A percentile compares a stretch with the other conserved stretches of the same genome.
phyloP scores from a whole-genome alignment of 2,113 vertebrate species.

The Mastomys natalensis region DNA sequence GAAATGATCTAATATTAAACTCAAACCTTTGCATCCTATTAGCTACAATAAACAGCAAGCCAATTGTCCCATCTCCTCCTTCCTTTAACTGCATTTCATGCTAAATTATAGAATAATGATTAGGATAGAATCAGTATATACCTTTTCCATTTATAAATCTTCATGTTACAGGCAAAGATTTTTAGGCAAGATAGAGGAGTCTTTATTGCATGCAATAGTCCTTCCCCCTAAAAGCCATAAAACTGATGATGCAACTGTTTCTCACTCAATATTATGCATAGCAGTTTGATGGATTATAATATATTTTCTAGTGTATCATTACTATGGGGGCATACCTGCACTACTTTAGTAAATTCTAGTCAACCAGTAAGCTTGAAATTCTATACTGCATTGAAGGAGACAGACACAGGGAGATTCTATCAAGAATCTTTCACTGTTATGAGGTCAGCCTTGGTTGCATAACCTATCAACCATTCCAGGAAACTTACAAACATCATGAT shows the following conservation, averaged over 20 bases:
- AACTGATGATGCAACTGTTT: neutral
- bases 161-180: neutral
- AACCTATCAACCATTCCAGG: neutral
- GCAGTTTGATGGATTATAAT: neutral
- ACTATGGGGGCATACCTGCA: no score
- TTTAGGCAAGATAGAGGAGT: neutral
- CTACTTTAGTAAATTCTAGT: neutral
- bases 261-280: neutral
- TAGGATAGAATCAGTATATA: neutral
- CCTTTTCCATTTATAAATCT: neutral
- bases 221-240: neutral
- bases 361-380: neutral
- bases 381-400: neutral
- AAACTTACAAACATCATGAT: neutral
- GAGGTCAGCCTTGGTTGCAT: neutral
- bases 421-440: neutral
- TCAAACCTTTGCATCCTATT: no score
- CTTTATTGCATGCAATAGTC: neutral
- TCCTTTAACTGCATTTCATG: neutral
- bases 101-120: neutral
- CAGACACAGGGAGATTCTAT: neutral
- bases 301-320: neutral
- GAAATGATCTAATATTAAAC: no score
- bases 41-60: neutral
- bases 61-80: neutral